Evolutionary conservation across 2,113 vertebrate genomes (phyloP).

Genomic region (Oxyura jamaicensis): DNA sequence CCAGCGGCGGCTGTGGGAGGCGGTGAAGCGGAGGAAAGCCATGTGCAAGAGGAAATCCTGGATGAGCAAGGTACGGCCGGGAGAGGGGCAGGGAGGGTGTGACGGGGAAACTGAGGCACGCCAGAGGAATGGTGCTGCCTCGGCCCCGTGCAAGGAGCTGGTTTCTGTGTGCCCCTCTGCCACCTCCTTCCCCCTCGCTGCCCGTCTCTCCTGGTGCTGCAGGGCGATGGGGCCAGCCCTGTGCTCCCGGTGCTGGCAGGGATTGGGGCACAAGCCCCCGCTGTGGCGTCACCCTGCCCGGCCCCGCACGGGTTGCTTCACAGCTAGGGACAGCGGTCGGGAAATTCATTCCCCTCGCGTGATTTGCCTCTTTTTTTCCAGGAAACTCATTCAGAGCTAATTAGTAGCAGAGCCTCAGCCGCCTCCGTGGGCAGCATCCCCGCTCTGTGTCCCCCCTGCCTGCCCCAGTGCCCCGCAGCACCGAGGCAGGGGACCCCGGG

Average conservation of each 20-base stretch:
- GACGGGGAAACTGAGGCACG: not conserved
- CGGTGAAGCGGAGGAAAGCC: slow-evolving; percentile 92
- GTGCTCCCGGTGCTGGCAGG: not conserved
- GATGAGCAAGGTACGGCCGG: slow-evolving; percentile 93
- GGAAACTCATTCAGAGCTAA: not conserved
- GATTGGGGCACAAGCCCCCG: not conserved
- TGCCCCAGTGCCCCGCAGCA: rapidly evolving
- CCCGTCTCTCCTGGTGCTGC: not conserved
- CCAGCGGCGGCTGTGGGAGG: slow-evolving; percentile 95
- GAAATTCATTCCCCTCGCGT: not conserved
- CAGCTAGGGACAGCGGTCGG: not conserved
- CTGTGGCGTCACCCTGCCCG: not conserved
- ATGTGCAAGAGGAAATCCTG: slow-evolving; percentile 97
- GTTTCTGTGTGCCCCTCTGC: too few species aligned
- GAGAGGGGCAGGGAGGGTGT: not conserved
- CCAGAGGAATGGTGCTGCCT: not conserved
- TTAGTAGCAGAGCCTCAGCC: not conserved
- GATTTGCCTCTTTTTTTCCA: not conserved
- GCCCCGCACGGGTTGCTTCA: not conserved
- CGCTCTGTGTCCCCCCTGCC: not conserved
- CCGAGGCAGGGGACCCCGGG: not conserved
- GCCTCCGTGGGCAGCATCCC: not conserved
- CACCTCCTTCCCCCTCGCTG: not conserved
- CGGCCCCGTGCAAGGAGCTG: not conserved
- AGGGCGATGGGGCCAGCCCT: not conserved